Conservation (phyloP, 2,888 invertebrate species). For the Chaetogeoica ovagalla region DNA sequence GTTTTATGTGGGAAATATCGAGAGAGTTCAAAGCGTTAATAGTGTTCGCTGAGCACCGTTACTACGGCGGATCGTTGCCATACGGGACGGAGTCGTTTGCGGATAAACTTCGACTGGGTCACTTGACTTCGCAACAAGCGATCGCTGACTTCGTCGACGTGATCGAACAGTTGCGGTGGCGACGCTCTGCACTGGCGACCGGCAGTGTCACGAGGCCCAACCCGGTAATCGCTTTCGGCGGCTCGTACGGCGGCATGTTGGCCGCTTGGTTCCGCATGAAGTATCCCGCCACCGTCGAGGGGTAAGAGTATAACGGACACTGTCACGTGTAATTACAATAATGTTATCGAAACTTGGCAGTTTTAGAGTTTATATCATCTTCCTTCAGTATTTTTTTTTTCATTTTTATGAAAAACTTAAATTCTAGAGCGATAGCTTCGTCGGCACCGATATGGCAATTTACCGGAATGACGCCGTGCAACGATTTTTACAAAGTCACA, state of each 20-base stretch:
- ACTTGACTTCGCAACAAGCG: constrained; percentile 86
- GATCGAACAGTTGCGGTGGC: constrained; percentile 60
- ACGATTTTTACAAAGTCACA: constrained; percentile 74
- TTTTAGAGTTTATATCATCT: too few species aligned
- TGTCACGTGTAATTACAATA: too few species aligned
- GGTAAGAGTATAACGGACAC: too few species aligned
- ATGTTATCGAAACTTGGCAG: too few species aligned
- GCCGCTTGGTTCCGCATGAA: constrained; percentile 94
- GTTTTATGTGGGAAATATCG: constrained; percentile 92
- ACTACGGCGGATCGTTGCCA: constrained; percentile 87
- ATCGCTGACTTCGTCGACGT: constrained; percentile 89
- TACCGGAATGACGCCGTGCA: constrained; percentile 76
- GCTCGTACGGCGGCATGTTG: constrained; percentile 98
- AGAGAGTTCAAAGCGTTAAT: constrained; percentile 75
- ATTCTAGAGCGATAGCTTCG: constrained; percentile 82
- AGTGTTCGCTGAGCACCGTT: constrained; percentile 93
- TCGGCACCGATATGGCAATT: constrained; percentile 92
- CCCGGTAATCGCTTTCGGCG: constrained; percentile 82
- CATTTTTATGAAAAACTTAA: not conserved
- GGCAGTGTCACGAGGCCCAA: constrained; percentile 91
- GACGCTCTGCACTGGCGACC: constrained; percentile 71
- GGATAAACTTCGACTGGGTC: constrained; percentile 64
- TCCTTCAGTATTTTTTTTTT: not conserved
- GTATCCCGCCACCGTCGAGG: constrained; percentile 65
- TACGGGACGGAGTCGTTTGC: constrained; percentile 73